Percentiles rank a stretch among this genome's conserved stretches.
These are phyloP conservation scores for Drosophila nasuta DNA, from an alignment of 1,140 invertebrate genomes.

Conservation along the genomic window DNA sequence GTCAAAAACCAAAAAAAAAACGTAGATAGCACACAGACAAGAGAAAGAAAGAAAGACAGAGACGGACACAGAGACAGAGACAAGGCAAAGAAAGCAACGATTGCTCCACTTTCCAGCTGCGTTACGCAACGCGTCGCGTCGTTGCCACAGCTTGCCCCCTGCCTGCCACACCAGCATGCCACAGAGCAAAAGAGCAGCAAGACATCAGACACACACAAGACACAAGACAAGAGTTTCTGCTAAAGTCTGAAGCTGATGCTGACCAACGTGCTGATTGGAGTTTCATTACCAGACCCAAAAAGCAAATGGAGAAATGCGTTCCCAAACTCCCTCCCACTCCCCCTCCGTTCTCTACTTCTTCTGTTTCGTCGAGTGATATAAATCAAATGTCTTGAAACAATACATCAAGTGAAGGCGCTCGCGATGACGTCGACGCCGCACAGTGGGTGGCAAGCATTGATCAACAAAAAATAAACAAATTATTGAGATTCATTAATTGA, in stretches of 20 bases:
- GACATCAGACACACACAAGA: constrained; percentile 11
- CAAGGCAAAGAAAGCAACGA: constrained; percentile 41
- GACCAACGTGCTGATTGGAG: constrained; percentile 66
- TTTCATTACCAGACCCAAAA: constrained; percentile 72
- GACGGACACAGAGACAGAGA: constrained; percentile 4
- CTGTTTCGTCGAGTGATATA: constrained; percentile 57
- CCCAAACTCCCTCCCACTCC: not conserved
- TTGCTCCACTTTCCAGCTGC: constrained; percentile 75
- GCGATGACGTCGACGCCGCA: constrained; percentile 35
- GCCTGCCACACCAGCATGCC: constrained; percentile 17
- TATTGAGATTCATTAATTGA: not conserved
- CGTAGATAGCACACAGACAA: constrained; percentile 21
- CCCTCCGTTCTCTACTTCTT: not conserved
- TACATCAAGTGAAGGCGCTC: constrained; percentile 69
- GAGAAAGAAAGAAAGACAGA: not conserved
- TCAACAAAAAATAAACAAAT: not conserved
- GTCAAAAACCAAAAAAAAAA: constrained; percentile 58
- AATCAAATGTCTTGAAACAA: constrained; percentile 76
- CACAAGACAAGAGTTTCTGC: constrained; percentile 25
- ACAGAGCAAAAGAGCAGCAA: constrained; percentile 24
- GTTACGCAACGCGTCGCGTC: constrained; percentile 63
- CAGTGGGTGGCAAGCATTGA: constrained; percentile 16
- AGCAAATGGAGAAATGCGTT: constrained; percentile 37
- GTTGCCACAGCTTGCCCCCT: constrained; percentile 24
- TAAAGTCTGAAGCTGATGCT: constrained; percentile 17